Conservation (phyloP, 2,888 invertebrate genomes). For the Argyresthia albistria region DNA sequence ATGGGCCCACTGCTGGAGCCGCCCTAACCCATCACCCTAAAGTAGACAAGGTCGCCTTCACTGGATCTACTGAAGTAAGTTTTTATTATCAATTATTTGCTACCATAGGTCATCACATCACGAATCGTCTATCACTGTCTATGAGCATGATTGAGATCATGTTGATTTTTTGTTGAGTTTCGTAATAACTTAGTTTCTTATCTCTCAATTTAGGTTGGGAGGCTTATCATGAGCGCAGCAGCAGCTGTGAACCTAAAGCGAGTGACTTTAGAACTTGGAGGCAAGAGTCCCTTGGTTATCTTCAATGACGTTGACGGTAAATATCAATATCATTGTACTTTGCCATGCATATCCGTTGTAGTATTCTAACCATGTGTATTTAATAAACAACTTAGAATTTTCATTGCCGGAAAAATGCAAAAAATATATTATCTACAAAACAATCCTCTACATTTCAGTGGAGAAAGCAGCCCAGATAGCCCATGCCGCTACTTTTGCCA, state of each 20-base stretch:
- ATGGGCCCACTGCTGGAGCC: constrained; percentile 83
- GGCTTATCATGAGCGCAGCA: constrained; percentile 75
- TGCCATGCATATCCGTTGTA: background rate
- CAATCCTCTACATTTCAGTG: constrained; percentile 22
- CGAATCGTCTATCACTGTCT: background rate
- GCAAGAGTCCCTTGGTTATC: constrained; percentile 89
- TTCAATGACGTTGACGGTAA: constrained; percentile 85
- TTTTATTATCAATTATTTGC: background rate
- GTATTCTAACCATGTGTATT: background rate
- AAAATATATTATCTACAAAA: no score
- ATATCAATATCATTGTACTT: constrained; percentile 14
- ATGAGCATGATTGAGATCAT: background rate
- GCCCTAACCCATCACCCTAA: constrained; percentile 79
- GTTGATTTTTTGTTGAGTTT: background rate
- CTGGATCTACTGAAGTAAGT: constrained; percentile 52
- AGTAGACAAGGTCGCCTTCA: constrained; percentile 91
- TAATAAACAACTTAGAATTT: no score
- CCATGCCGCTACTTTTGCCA: constrained; percentile 45
- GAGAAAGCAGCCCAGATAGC: constrained; percentile 47
- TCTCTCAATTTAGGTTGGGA: constrained; percentile 33
- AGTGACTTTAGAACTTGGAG: constrained; percentile 88
- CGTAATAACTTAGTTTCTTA: background rate
- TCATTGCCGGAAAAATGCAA: no score
- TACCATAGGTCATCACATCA: no score
- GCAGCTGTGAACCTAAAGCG: constrained; percentile 85